Percentiles rank a stretch among this genome's conserved stretches.
These are phyloP conservation scores for Lethrus apterus DNA, from an alignment of 1,140 invertebrate genomes.

Conservation along the genomic window DNA sequence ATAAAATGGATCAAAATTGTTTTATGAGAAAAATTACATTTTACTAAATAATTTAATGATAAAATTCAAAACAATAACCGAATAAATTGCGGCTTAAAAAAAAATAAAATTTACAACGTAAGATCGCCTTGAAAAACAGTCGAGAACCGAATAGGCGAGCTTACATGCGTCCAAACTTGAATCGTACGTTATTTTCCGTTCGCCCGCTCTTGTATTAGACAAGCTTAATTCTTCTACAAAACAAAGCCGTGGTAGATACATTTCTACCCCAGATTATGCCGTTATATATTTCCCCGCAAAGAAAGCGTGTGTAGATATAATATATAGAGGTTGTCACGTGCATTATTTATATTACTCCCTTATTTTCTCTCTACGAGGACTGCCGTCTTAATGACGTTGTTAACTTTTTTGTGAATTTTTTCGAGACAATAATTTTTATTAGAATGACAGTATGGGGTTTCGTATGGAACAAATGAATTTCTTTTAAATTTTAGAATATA, in stretches of 20 bases:
- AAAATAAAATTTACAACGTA: too few relatives aligned
- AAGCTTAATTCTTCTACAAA: slow-evolving; percentile 31
- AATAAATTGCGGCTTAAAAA: too few relatives aligned
- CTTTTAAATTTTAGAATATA: too few relatives aligned
- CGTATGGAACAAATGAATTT: too few relatives aligned
- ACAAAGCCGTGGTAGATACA: slow-evolving; percentile 30
- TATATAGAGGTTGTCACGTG: slow-evolving; percentile 35
- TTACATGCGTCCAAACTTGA: slow-evolving; percentile 10
- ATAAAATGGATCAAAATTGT: too few relatives aligned
- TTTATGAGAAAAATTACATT: too few relatives aligned
- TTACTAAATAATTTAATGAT: too few relatives aligned
- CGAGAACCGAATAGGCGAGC: too few relatives aligned
- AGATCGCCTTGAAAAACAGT: too few relatives aligned
- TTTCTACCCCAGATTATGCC: slow-evolving; percentile 31
- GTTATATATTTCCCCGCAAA: slow-evolving; percentile 29
- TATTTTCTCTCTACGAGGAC: slow-evolving; percentile 30
- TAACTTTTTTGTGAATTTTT: slow-evolving; percentile 26
- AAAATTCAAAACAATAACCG: too few relatives aligned
- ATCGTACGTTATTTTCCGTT: slow-evolving; percentile 13
- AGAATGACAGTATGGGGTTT: too few relatives aligned
- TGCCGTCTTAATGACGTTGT: slow-evolving; percentile 35
- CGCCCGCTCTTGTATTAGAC: slow-evolving; percentile 24
- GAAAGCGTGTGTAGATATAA: slow-evolving; percentile 31
- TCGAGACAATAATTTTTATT: not conserved
- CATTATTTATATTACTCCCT: slow-evolving; percentile 35